A percentile compares a stretch with the other conserved stretches of the same genome.
Conservation (phyloP, 2,797 vertebrate genomes). For the Denticeps clupeoides region DNA sequence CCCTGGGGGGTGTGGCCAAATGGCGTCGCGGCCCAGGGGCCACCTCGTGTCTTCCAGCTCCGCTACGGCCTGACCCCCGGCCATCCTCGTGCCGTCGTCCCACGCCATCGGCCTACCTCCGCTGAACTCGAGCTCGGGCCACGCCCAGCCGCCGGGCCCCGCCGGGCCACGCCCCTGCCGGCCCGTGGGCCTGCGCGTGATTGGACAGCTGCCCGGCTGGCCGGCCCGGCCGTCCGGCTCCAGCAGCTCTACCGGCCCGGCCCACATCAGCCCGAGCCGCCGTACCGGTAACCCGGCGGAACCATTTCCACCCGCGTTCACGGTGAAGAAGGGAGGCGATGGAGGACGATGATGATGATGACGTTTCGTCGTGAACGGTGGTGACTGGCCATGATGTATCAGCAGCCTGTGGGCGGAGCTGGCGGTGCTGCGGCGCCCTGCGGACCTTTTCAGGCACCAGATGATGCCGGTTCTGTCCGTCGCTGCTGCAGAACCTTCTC, state of each 20-base stretch:
- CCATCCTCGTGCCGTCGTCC: conserved; percentile 56
- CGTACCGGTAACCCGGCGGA: conserved; percentile 63
- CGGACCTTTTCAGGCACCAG: no score
- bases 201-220: conserved; percentile 68
- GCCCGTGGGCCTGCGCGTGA: conserved; percentile 60
- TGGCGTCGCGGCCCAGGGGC: conserved; percentile 53
- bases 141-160: conserved; percentile 44
- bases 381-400: no score
- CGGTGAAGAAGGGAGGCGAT: no score
- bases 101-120: conserved; percentile 33
- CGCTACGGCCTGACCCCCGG: conserved; percentile 67
- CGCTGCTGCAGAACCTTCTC: no score
- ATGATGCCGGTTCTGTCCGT: no score
- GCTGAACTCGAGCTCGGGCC: conserved; percentile 42
- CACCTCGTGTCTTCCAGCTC: conserved; percentile 62
- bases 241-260: conserved; percentile 64
- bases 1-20: conserved; percentile 36
- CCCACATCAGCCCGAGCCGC: conserved; percentile 57
- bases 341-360: no score
- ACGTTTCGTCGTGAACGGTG: no score
- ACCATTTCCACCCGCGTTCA: no score
- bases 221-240: conserved; percentile 60
- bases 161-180: conserved; percentile 40
- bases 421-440: no score
- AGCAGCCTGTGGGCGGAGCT: no score